Evolutionary conservation across 2,888 invertebrate species (phyloP).

Genomic region (Bedellia somnulentella): DNA sequence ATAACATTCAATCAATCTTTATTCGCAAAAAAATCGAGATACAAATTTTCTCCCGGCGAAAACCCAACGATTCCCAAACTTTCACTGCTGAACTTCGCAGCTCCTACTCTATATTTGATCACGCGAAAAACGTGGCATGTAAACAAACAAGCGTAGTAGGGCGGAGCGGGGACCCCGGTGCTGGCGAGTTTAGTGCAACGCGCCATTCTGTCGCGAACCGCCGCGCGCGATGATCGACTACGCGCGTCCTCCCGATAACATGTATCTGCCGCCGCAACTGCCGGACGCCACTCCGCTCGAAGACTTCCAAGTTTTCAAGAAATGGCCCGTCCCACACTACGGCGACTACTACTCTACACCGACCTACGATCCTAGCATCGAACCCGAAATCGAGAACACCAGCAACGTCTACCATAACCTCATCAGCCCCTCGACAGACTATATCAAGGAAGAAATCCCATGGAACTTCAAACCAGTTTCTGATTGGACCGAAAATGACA

Average conservation of each 20-base stretch:
- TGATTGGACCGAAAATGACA: constrained; percentile 61
- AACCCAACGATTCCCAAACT: too few species aligned
- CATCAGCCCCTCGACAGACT: constrained; percentile 31
- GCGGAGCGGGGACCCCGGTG: too few species aligned
- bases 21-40: too few species aligned
- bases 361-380: constrained; percentile 34
- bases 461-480: constrained; percentile 56
- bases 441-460: constrained; percentile 25
- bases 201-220: too few species aligned
- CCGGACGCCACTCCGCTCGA: constrained; percentile 46
- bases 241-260: constrained; percentile 49
- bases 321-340: constrained; percentile 35
- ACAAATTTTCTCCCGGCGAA: too few species aligned
- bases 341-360: constrained; percentile 37
- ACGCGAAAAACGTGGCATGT: too few species aligned
- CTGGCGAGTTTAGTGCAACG: too few species aligned
- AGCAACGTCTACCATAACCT: constrained; percentile 42
- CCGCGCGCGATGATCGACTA: constrained; percentile 46
- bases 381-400: constrained; percentile 35
- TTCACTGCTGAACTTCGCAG: too few species aligned
- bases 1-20: too few species aligned
- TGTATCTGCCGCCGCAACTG: constrained; percentile 34
- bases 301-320: constrained; percentile 37
- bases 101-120: too few species aligned
- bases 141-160: too few species aligned